These are phyloP conservation scores for Megaustenia siamemsis DNA, from an alignment of 2,888 invertebrate species.

Conservation along the genomic window DNA sequence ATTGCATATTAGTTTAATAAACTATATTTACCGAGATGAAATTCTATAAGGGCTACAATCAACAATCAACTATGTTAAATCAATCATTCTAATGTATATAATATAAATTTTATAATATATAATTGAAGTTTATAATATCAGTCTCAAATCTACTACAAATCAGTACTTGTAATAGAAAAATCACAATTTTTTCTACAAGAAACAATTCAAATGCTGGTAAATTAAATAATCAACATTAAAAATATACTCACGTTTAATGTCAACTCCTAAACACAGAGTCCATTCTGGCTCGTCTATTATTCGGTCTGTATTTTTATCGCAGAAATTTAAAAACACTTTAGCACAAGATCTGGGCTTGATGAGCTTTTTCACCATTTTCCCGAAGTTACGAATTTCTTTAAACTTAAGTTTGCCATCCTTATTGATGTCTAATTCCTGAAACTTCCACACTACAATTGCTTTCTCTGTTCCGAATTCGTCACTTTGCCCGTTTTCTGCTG, in stretches of 20 bases:
- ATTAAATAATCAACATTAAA: background rate
- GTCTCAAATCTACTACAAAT: too few relatives aligned
- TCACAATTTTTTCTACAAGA: too few relatives aligned
- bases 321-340: constrained; percentile 91
- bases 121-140: too few relatives aligned
- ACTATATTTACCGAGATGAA: too few relatives aligned
- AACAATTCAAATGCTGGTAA: too few relatives aligned
- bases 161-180: too few relatives aligned
- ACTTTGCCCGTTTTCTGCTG: background rate
- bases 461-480: constrained; percentile 65
- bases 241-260: constrained; percentile 81
- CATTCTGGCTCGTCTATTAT: constrained; percentile 90
- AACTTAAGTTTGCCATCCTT: constrained; percentile 88
- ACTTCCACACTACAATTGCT: constrained; percentile 94
- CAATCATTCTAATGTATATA: too few relatives aligned
- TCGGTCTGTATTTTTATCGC: constrained; percentile 91
- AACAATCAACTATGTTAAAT: too few relatives aligned
- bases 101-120: too few relatives aligned
- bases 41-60: too few relatives aligned
- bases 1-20: too few relatives aligned
- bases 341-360: constrained; percentile 92
- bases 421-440: constrained; percentile 89
- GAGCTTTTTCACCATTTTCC: constrained; percentile 90
- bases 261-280: constrained; percentile 91
- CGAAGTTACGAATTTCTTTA: constrained; percentile 90